These are phyloP conservation scores for Sebastes flavidus DNA, from an alignment of 2,797 vertebrate genomes.

Conservation along the genomic window DNA sequence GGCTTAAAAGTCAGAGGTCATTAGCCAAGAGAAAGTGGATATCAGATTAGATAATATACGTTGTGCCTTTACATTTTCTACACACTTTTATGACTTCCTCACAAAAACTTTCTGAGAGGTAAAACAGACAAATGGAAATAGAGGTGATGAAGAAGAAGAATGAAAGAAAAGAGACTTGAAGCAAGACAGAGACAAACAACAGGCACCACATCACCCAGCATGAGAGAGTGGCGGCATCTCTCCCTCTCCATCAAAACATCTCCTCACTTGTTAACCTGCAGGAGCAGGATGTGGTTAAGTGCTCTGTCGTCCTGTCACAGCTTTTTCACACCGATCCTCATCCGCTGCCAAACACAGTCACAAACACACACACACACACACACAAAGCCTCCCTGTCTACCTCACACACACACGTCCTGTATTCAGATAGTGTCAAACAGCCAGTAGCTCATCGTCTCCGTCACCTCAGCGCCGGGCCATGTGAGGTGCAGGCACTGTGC, in stretches of 20 bases:
- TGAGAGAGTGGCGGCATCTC: background rate
- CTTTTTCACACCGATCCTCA: slow-evolving; percentile 43
- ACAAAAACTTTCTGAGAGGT: background rate
- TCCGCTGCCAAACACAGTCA: slow-evolving; percentile 8
- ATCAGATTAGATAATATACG: background rate
- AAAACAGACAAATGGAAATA: background rate
- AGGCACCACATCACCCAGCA: background rate
- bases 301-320: slow-evolving; percentile 18
- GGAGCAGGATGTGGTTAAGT: slow-evolving; percentile 40
- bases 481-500: background rate
- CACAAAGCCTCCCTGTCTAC: background rate
- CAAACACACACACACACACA: background rate
- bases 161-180: background rate
- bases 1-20: background rate
- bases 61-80: background rate
- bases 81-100: background rate
- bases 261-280: slow-evolving; percentile 50
- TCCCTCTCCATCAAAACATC: slow-evolving; percentile 36
- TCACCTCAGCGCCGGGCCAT: slow-evolving; percentile 12
- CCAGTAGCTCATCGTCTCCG: slow-evolving; percentile 20
- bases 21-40: background rate
- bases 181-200: background rate
- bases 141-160: background rate
- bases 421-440: slow-evolving; percentile 24
- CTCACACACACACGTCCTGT: background rate